phyloP scores from a whole-genome alignment of 1,140 invertebrate genomes.

The Cotesia vestalis region DNA sequence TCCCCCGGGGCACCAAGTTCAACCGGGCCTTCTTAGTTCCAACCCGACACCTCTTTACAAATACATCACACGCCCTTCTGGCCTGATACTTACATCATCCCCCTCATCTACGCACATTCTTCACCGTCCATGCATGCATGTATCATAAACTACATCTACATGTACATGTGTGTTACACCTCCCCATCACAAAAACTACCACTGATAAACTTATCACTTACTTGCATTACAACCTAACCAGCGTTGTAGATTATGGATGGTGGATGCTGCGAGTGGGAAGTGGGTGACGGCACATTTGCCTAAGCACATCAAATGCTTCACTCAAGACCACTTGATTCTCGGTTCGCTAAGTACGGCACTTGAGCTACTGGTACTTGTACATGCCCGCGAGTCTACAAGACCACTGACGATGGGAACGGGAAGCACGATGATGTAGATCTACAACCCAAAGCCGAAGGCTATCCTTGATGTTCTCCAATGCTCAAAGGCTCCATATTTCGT shows the following conservation, averaged over 20 bases:
- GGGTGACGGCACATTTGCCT: slow-evolving; percentile 59
- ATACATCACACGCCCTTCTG: slow-evolving; percentile 65
- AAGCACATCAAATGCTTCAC: slow-evolving; percentile 57
- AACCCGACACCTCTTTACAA: slow-evolving; percentile 67
- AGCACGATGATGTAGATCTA: slow-evolving; percentile 7
- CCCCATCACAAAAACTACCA: no score
- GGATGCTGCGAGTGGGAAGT: slow-evolving; percentile 53
- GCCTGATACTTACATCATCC: slow-evolving; percentile 40
- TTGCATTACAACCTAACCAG: background rate
- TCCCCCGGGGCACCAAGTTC: slow-evolving; percentile 60
- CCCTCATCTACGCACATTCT: background rate
- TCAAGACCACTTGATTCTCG: slow-evolving; percentile 51
- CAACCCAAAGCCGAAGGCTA: no score
- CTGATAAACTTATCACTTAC: slow-evolving; percentile 11
- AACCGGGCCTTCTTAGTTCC: slow-evolving; percentile 61
- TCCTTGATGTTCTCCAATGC: background rate
- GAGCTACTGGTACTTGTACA: slow-evolving; percentile 28
- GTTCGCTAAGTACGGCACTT: slow-evolving; percentile 51
- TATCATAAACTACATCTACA: no score
- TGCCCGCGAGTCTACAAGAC: slow-evolving; percentile 23
- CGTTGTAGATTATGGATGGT: slow-evolving; percentile 21
- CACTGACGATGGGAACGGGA: background rate
- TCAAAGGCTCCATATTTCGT: background rate
- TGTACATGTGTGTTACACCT: no score
- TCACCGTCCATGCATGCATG: background rate